Base-by-base conservation (phyloP, 2,797 vertebrate genomes). In the Okamejei kenojei region DNA sequence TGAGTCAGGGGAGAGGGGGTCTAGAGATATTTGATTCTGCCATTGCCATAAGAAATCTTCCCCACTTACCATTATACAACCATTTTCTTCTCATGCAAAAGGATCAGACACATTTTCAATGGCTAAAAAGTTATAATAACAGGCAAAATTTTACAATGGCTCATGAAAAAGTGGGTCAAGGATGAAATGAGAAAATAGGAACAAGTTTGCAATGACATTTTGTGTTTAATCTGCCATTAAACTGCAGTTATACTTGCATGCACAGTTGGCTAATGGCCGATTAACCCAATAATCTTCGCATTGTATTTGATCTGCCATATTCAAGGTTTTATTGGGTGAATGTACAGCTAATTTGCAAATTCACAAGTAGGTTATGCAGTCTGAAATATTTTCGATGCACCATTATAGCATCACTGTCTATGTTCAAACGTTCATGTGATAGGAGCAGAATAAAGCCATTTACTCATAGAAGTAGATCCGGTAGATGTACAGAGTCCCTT, bases 211-310 rank as follows among this genome's bases (percentile, higher is more conserved):
- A 68, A 38, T 90, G 63, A 9, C n/a, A 90, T 71, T 71, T 71
- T 90, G 86, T 35, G 38, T 71, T 90, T 90, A 71, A 71, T 71
- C 7, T 71, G 38, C 17, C 86, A 71, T 90, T 90, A 71, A 71
- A 90, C n/a, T 90, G 65, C 32, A 90, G 86, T 10, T 90, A 90
- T 71, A 38, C 32, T 71, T 90, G 65, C 63, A 90, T 23, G 63
- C 61, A 91, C 90, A 29, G 90, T 26, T 74, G 68, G 45, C 90
- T 7, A 91, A 91, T 91, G 68, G 90, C 73, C 35, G 26, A 91
- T 91, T 74, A 91, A 38, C 63, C 65, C 21, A 90, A 91, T 91
- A 74, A 91, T 73, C 90, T 91, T 73, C 45, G 90, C 68, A 73
- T 68, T 73, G 38, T 54, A 91, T 8, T 35, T 74, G 21, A 74